Conservation (phyloP, 2,797 vertebrate species). For the Notoglanidium macrostoma region DNA sequence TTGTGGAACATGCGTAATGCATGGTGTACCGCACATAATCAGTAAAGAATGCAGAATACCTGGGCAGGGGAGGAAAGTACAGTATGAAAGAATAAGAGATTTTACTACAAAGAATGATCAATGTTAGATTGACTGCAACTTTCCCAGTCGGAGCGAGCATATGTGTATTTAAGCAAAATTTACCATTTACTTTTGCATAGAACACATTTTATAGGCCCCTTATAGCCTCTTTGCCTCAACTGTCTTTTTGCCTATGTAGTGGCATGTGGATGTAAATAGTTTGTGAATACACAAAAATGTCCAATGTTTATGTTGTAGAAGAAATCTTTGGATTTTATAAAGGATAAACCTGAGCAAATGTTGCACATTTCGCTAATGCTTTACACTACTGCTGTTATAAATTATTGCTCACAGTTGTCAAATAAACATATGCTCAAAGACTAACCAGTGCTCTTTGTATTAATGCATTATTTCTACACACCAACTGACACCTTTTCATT, state of each 20-base stretch:
- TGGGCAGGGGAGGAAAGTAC: slow-evolving; percentile 33
- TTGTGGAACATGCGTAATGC: slow-evolving; percentile 12
- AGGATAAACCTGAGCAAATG: slow-evolving; percentile 83
- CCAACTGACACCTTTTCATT: not conserved
- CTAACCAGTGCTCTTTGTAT: slow-evolving; percentile 46
- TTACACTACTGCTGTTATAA: slow-evolving; percentile 96
- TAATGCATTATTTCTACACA: not conserved
- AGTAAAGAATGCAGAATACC: slow-evolving; percentile 28
- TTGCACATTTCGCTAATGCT: slow-evolving; percentile 96
- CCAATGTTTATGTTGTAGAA: slow-evolving; percentile 94
- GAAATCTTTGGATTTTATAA: slow-evolving; percentile 78
- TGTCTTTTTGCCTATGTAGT: slow-evolving; percentile 82
- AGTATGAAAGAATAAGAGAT: slow-evolving; percentile 2
- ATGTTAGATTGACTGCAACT: slow-evolving; percentile 4
- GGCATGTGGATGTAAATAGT: slow-evolving; percentile 84
- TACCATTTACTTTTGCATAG: slow-evolving; percentile 72
- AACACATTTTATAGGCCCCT: slow-evolving; percentile 76
- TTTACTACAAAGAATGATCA: slow-evolving; percentile 10
- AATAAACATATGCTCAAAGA: slow-evolving; percentile 80
- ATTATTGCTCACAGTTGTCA: slow-evolving; percentile 92
- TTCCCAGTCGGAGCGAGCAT: slow-evolving; percentile 58
- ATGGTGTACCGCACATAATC: slow-evolving; percentile 8
- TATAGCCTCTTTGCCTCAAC: slow-evolving; percentile 82
- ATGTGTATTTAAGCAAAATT: slow-evolving; percentile 62
- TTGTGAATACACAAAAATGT: slow-evolving; percentile 87